Percentiles rank a stretch among this genome's conserved stretches.
These are phyloP conservation scores for Mastomys coucha DNA, from an alignment of 2,113 vertebrate genomes.

Conservation along the genomic window DNA sequence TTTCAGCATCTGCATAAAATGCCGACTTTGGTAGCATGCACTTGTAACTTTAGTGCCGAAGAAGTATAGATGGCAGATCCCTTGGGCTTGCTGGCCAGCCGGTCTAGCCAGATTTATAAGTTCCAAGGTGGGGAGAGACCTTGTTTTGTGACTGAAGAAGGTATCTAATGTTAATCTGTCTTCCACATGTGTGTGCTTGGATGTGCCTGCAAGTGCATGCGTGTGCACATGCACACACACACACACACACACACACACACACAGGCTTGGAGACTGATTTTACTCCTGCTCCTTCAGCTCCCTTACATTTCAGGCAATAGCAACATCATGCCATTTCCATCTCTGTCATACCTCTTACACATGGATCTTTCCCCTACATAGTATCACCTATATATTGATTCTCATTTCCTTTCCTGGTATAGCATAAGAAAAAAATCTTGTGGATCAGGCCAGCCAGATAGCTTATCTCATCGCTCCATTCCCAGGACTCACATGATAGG, in stretches of 20 bases:
- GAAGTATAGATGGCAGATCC: not conserved
- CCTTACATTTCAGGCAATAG: fast-evolving
- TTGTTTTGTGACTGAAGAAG: not conserved
- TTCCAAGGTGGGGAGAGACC: not conserved
- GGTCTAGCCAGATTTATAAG: not conserved
- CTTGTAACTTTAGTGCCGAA: not conserved
- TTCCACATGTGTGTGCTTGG: not conserved
- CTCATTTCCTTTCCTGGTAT: not conserved
- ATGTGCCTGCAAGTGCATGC: not conserved
- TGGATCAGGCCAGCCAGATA: not conserved
- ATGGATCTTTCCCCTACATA: not conserved
- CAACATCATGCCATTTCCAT: not conserved
- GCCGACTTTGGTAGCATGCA: not conserved
- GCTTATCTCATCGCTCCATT: not conserved
- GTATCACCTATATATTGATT: not conserved
- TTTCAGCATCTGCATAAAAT: not conserved
- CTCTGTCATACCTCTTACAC: not conserved
- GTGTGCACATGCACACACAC: not conserved
- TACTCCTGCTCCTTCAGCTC: not conserved
- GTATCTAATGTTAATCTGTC: not conserved
- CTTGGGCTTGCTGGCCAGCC: not conserved
- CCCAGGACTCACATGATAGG: not conserved
- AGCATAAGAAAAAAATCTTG: not conserved
- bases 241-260: not conserved
- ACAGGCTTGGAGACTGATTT: not conserved